A percentile compares a stretch with the other conserved stretches of the same genome.
These are phyloP conservation scores for Lasioglossum morio DNA, from an alignment of 2,888 invertebrate species.

Conservation along the genomic window DNA sequence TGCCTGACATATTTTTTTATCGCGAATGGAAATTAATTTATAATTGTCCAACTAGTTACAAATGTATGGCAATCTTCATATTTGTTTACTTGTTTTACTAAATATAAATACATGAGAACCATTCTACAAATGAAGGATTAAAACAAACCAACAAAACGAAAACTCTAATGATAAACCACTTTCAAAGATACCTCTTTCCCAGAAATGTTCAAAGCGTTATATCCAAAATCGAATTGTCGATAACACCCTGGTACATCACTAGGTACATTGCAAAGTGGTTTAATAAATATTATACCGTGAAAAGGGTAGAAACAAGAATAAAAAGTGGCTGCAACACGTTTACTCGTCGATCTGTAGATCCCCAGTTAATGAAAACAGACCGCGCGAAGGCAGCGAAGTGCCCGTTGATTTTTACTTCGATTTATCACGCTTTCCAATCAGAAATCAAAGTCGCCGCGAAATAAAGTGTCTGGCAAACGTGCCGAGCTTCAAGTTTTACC, in stretches of 20 bases:
- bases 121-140: too few species aligned
- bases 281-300: neutral
- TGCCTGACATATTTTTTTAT: neutral
- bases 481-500: conserved; percentile 22
- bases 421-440: conserved; percentile 24
- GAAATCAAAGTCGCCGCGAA: conserved; percentile 26
- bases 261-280: neutral
- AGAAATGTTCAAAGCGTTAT: too few species aligned
- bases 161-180: too few species aligned
- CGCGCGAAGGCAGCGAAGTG: neutral
- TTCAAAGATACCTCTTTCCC: too few species aligned
- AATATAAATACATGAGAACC: too few species aligned
- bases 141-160: too few species aligned
- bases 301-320: neutral
- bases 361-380: neutral
- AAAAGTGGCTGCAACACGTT: neutral
- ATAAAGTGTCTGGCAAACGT: conserved; percentile 50
- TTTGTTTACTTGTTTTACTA: neutral
- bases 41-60: neutral
- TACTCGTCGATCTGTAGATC: neutral
- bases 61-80: neutral
- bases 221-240: too few species aligned
- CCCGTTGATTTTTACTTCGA: neutral
- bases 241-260: neutral
- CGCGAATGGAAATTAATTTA: neutral